phyloP scores from a whole-genome alignment of 1,140 invertebrate genomes.

The Drosophila sulfurigaster region DNA sequence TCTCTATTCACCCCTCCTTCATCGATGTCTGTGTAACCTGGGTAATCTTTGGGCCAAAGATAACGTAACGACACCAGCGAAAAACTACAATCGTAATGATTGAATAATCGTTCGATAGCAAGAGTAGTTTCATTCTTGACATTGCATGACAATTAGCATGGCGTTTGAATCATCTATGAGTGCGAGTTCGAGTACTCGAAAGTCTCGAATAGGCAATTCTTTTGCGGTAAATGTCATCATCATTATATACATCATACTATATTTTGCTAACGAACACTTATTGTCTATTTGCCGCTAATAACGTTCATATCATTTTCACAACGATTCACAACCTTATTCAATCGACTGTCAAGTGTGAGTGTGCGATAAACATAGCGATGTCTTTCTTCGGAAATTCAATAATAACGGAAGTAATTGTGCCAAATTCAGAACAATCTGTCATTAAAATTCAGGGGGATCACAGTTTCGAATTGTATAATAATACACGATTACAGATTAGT shows the following conservation, averaged over 20 bases:
- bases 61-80: not conserved
- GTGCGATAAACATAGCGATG: conserved; percentile 9
- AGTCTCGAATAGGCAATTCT: not conserved
- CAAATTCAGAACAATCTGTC: conserved; percentile 13
- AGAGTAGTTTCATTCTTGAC: conserved; percentile 1
- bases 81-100: conserved; percentile 16
- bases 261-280: conserved; percentile 44
- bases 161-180: conserved; percentile 5
- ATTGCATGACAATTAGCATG: conserved; percentile 23
- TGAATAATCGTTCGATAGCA: conserved; percentile 13
- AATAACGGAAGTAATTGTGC: conserved; percentile 19
- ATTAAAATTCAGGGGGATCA: not conserved
- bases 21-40: not conserved
- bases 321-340: not conserved
- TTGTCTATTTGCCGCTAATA: conserved; percentile 8
- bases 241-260: conserved; percentile 17
- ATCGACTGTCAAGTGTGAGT: not conserved
- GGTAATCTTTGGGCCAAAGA: conserved; percentile 22
- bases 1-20: not conserved
- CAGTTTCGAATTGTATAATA: not conserved
- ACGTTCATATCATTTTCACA: conserved; percentile 9
- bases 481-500: no score
- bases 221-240: conserved; percentile 39
- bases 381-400: conserved; percentile 37
- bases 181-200: not conserved